phyloP scores from a whole-genome alignment of 2,113 vertebrate species.

The Cichladusa arquata region DNA sequence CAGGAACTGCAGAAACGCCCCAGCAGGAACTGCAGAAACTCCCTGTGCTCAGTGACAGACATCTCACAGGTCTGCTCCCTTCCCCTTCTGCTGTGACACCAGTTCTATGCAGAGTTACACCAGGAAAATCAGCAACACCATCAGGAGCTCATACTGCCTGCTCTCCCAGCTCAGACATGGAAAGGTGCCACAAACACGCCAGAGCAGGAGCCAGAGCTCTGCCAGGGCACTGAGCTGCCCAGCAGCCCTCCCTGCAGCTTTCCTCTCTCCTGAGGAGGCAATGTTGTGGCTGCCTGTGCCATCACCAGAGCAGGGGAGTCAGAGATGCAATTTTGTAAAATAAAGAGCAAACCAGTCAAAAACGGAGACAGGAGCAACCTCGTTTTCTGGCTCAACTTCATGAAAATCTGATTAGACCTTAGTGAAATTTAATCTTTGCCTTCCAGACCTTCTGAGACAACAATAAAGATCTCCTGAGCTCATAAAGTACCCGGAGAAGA shows the following conservation, averaged over 20 bases:
- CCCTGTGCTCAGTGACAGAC: background rate
- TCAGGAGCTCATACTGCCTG: rapidly evolving
- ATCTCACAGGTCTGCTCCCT: background rate
- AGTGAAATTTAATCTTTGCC: conserved; percentile 2
- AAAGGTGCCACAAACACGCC: background rate
- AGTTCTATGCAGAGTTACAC: rapidly evolving
- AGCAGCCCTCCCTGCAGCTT: too few species aligned
- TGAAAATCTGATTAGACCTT: background rate
- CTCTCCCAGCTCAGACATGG: rapidly evolving
- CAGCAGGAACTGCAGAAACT: background rate
- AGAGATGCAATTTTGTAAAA: background rate
- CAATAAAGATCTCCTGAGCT: background rate
- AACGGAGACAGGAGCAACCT: background rate
- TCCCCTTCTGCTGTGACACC: rapidly evolving
- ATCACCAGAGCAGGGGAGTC: background rate
- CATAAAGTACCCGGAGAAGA: background rate
- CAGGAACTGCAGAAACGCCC: too few species aligned
- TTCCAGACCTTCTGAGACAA: background rate
- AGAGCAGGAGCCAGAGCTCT: background rate
- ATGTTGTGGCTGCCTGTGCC: background rate
- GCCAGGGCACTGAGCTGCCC: background rate
- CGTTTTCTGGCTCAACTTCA: background rate
- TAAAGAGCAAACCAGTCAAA: background rate
- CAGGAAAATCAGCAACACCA: background rate
- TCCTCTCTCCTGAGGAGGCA: background rate